Percentiles rank a stretch among this genome's conserved stretches.
phyloP scores from a whole-genome alignment of 2,797 vertebrate species.

The Gallinago nigripennis region DNA sequence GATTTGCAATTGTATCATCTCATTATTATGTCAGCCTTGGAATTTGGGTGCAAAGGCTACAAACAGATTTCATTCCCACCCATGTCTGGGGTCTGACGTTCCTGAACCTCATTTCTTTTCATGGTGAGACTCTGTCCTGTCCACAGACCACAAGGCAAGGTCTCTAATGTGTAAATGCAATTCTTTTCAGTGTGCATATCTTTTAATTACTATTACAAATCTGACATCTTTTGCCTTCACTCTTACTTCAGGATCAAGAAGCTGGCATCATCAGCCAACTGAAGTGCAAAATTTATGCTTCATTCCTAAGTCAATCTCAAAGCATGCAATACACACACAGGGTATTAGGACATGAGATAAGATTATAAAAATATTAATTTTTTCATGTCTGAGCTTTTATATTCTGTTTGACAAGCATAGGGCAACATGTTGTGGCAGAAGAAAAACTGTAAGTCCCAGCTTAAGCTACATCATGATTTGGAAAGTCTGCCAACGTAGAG shows the following conservation, averaged over 20 bases:
- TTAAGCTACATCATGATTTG: background rate
- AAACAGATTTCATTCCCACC: background rate
- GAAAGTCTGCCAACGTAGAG: background rate
- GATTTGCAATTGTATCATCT: background rate
- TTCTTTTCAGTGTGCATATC: background rate
- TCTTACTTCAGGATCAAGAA: constrained; percentile 1
- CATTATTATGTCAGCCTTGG: background rate
- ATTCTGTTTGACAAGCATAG: background rate
- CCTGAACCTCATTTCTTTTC: background rate
- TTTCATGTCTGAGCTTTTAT: background rate
- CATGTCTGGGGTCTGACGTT: background rate
- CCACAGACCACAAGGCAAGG: background rate
- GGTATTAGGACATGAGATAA: background rate
- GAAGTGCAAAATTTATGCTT: background rate
- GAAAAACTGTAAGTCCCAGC: background rate
- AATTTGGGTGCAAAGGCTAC: background rate
- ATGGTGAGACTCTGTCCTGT: background rate
- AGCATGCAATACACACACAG: background rate
- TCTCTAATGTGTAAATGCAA: background rate
- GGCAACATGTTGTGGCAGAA: background rate
- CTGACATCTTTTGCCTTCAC: background rate
- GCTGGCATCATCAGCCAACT: background rate
- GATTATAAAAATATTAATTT: constrained; percentile 7
- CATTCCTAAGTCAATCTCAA: background rate
- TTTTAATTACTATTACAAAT: background rate